Percentiles rank a stretch among this genome's conserved stretches.
phyloP scores from a whole-genome alignment of 2,113 vertebrate genomes.

The Microcebus jonahi region DNA sequence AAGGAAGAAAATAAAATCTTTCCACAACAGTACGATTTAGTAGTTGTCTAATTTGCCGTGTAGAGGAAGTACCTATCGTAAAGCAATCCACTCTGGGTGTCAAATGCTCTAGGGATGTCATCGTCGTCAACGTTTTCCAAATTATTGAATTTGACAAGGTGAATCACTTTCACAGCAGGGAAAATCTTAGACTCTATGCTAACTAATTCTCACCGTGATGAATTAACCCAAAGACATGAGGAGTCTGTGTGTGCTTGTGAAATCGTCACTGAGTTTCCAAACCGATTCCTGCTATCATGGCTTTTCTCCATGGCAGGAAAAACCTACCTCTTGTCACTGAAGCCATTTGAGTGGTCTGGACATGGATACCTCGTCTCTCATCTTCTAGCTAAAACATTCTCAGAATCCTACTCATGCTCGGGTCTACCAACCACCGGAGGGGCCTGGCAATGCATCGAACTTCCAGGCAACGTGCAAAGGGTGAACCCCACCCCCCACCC shows the following conservation, averaged over 20 bases:
- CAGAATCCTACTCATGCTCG: no score
- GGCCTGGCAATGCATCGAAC: rapidly evolving
- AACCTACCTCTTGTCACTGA: background rate
- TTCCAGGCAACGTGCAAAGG: background rate
- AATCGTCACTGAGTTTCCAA: slow-evolving; percentile 47
- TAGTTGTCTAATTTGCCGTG: background rate
- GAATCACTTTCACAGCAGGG: background rate
- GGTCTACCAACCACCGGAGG: background rate
- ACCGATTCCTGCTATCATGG: background rate
- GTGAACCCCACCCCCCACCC: background rate
- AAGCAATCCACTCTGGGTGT: background rate
- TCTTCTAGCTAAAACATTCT: background rate
- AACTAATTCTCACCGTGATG: background rate
- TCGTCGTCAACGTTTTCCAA: background rate
- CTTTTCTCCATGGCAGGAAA: background rate
- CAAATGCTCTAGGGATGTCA: background rate
- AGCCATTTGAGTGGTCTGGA: background rate
- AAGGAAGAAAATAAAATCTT: background rate
- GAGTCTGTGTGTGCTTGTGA: background rate
- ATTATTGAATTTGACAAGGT: slow-evolving; percentile 4
- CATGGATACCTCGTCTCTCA: background rate
- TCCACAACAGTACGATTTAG: no score
- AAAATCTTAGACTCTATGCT: background rate
- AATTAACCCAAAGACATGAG: background rate
- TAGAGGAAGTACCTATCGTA: background rate